A percentile compares a stretch with the other conserved stretches of the same genome.
Evolutionary conservation across 2,888 invertebrate species (phyloP).

Genomic region (Hypsopygia costalis): DNA sequence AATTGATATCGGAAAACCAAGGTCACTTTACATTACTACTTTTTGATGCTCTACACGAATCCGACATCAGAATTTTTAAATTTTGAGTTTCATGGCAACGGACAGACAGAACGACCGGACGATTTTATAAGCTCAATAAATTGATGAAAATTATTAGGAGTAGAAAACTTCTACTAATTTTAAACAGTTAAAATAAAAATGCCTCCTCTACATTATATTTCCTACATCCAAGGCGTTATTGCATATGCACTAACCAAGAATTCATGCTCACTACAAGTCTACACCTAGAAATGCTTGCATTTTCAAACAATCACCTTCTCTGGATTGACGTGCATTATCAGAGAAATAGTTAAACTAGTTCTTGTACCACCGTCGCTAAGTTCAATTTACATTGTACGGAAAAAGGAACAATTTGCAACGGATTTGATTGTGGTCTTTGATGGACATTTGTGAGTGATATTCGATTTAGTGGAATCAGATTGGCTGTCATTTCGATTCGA

Average conservation of each 20-base stretch:
- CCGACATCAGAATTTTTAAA: no score
- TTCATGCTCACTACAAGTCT: constrained; percentile 21
- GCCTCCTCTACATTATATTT: constrained; percentile 1
- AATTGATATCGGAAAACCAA: no score
- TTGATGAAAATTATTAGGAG: no score
- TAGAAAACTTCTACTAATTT: no score
- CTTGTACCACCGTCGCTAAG: constrained; percentile 19
- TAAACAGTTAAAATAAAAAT: not conserved
- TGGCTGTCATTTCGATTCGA: constrained; percentile 22
- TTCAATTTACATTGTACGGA: constrained; percentile 9
- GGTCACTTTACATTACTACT: no score
- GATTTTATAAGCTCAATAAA: no score
- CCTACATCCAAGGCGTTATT: not conserved
- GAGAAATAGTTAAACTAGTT: constrained; percentile 6
- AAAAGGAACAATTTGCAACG: constrained; percentile 9
- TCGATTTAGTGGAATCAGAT: constrained; percentile 30
- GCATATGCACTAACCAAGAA: constrained; percentile 6
- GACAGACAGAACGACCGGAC: no score
- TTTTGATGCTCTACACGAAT: no score
- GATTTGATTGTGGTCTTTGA: constrained; percentile 24
- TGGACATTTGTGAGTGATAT: constrained; percentile 31
- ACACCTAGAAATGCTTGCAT: constrained; percentile 47
- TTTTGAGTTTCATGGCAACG: no score
- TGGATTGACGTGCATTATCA: constrained; percentile 53
- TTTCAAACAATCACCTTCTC: constrained; percentile 52